These are phyloP conservation scores for Calliphora vicina DNA, from an alignment of 1,140 invertebrate genomes.

Conservation along the genomic window DNA sequence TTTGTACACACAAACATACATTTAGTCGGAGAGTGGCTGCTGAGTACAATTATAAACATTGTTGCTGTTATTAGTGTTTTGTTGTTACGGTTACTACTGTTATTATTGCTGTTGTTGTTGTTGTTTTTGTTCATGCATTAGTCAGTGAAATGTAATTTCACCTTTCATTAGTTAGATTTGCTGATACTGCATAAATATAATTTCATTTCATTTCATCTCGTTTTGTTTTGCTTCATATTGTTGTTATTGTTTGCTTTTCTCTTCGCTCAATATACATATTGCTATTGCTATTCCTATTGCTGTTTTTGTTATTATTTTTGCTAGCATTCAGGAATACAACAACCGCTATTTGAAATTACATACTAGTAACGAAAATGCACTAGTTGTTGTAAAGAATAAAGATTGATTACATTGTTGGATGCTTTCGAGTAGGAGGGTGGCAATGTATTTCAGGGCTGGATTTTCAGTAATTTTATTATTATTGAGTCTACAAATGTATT, in stretches of 20 bases:
- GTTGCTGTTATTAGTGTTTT: too few species aligned
- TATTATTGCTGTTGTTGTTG: not conserved
- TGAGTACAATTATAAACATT: not conserved
- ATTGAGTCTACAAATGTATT: too few species aligned
- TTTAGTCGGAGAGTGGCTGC: too few species aligned
- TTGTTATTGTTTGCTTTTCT: too few species aligned
- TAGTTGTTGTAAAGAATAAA: not conserved
- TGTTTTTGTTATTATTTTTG: not conserved
- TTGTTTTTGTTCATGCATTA: not conserved
- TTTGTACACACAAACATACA: too few species aligned
- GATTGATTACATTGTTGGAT: not conserved
- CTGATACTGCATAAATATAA: constrained; percentile 3
- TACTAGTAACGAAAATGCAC: not conserved
- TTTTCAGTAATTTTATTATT: too few species aligned
- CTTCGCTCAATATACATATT: too few species aligned
- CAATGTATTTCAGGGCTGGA: too few species aligned
- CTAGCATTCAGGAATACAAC: not conserved
- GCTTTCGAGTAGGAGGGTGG: not conserved
- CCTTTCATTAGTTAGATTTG: constrained; percentile 34
- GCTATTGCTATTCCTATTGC: too few species aligned
- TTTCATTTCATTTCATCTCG: too few species aligned
- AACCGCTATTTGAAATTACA: not conserved
- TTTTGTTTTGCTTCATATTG: too few species aligned
- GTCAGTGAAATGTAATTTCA: constrained; percentile 28
- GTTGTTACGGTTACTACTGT: not conserved